phyloP scores from a whole-genome alignment of 2,888 invertebrate species.

The Cephus spinipes region DNA sequence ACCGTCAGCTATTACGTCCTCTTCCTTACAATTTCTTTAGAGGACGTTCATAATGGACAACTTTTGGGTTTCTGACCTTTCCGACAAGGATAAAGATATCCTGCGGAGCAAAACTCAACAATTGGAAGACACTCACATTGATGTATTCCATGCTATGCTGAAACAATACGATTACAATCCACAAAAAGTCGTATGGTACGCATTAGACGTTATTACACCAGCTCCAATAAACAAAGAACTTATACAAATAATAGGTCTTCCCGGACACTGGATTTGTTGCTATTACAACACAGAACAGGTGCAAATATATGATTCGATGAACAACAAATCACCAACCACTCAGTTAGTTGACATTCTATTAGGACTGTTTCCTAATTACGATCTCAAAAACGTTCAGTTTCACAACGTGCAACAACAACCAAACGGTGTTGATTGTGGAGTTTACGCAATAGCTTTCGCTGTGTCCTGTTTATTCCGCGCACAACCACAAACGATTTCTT shows the following conservation, averaged over 20 bases:
- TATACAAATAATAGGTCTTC: slow-evolving; percentile 18
- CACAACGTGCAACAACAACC: slow-evolving; percentile 19
- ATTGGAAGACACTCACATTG: too few relatives aligned
- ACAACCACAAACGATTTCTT: slow-evolving; percentile 9
- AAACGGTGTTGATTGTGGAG: slow-evolving; percentile 22
- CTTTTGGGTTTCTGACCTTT: too few relatives aligned
- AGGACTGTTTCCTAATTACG: slow-evolving; percentile 21
- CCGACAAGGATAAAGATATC: too few relatives aligned
- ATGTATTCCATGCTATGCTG: too few relatives aligned
- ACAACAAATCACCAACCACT: slow-evolving; percentile 13
- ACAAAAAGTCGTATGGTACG: too few relatives aligned
- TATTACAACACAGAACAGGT: slow-evolving; percentile 20
- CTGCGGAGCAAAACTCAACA: too few relatives aligned
- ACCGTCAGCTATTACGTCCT: too few relatives aligned
- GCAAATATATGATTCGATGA: slow-evolving; percentile 27
- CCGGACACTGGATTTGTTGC: slow-evolving; percentile 24
- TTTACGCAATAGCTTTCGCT: slow-evolving; percentile 19
- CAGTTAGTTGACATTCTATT: slow-evolving; percentile 17
- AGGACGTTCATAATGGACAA: too few relatives aligned
- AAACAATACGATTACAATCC: too few relatives aligned
- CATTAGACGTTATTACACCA: background rate
- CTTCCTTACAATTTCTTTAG: too few relatives aligned
- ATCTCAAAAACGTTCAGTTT: slow-evolving; percentile 3
- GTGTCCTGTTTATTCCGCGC: slow-evolving; percentile 3
- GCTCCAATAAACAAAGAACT: slow-evolving; percentile 1